phyloP scores from a whole-genome alignment of 2,113 vertebrate genomes.

The Sinocyclocheilus rhinocerous region DNA sequence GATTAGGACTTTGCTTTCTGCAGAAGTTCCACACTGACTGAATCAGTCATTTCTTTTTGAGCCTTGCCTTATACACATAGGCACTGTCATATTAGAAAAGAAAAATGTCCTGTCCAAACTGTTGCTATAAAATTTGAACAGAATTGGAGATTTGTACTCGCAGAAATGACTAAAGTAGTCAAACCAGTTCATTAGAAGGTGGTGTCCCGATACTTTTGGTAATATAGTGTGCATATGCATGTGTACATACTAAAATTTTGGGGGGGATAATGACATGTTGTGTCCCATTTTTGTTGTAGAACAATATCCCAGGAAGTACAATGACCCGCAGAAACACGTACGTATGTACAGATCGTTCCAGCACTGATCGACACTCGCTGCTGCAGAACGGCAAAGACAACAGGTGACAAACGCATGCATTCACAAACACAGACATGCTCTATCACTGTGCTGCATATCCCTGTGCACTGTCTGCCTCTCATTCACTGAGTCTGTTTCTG shows the following conservation, averaged over 20 bases:
- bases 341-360: slow-evolving; percentile 87
- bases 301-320: slow-evolving; percentile 87
- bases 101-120: too few species aligned
- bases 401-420: slow-evolving; percentile 73
- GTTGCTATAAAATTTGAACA: too few species aligned
- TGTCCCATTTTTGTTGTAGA: slow-evolving; percentile 69
- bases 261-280: background rate
- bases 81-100: too few species aligned
- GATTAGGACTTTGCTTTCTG: too few species aligned
- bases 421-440: background rate
- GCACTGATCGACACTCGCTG: slow-evolving; percentile 83
- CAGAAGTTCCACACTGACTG: too few species aligned
- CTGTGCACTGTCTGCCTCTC: slow-evolving; percentile 61
- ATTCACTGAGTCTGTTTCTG: slow-evolving; percentile 50
- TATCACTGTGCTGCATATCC: background rate
- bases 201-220: too few species aligned
- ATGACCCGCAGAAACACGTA: slow-evolving; percentile 93
- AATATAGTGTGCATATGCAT: too few species aligned
- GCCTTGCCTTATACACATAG: too few species aligned
- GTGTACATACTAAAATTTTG: background rate
- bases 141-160: too few species aligned
- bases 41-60: too few species aligned
- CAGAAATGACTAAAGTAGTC: too few species aligned
- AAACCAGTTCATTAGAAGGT: too few species aligned
- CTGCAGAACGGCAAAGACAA: slow-evolving; percentile 92